Conservation (phyloP, 2,113 vertebrate species). For the Trogon melanurus region DNA sequence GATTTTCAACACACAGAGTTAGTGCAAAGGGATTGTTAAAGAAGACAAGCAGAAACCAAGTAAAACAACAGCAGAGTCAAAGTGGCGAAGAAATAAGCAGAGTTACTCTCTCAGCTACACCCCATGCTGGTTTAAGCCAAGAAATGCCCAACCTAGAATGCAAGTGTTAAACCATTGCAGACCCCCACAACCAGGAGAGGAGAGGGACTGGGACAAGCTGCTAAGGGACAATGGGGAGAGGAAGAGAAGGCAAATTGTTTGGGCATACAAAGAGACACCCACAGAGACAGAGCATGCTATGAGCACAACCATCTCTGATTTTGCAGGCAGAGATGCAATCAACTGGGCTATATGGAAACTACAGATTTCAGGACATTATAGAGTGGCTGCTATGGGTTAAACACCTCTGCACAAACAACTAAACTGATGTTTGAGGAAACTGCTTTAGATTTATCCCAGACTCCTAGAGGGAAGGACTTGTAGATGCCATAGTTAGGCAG, state of each 20-base stretch:
- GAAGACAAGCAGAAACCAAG: background rate
- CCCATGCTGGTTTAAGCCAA: background rate
- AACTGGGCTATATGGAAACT: background rate
- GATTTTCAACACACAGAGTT: background rate
- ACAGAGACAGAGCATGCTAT: background rate
- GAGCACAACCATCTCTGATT: background rate
- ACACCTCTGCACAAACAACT: background rate
- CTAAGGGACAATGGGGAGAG: background rate
- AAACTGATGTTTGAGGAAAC: background rate
- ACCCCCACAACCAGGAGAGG: background rate
- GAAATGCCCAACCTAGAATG: background rate
- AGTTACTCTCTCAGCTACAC: background rate
- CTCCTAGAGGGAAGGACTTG: background rate
- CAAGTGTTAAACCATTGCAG: background rate
- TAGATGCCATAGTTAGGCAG: background rate
- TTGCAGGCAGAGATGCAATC: background rate
- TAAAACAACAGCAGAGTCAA: background rate
- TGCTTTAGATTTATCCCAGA: background rate
- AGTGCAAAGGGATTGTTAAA: background rate
- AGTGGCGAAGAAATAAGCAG: background rate
- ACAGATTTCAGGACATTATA: background rate
- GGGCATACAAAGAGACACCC: background rate
- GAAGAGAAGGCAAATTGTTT: background rate
- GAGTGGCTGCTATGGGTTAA: background rate
- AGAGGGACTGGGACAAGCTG: background rate